Conservation (phyloP, 2,888 invertebrate genomes). For the Lithophane ornitopus region DNA sequence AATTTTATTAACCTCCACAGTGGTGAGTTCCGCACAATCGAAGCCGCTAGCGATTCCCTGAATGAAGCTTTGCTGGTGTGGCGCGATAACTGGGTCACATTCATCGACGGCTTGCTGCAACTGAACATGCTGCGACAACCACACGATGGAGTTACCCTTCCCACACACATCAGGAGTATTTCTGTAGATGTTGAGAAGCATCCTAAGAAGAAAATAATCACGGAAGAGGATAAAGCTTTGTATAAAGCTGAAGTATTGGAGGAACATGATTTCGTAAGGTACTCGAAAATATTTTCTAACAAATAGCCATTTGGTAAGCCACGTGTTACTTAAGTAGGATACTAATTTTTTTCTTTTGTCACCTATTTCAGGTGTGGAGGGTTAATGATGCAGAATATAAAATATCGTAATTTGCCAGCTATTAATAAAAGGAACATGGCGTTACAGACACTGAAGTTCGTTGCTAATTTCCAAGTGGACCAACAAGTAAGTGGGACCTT, state of each 20-base stretch:
- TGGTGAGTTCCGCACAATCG: constrained; percentile 72
- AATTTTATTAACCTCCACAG: constrained; percentile 62
- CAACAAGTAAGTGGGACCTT: constrained; percentile 60
- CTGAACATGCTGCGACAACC: constrained; percentile 1
- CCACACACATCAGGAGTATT: constrained; percentile 41
- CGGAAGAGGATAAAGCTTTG: constrained; percentile 14
- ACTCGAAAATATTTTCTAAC: background rate
- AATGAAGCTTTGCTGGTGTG: background rate
- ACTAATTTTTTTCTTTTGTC: background rate
- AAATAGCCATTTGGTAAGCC: background rate
- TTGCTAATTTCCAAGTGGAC: constrained; percentile 52
- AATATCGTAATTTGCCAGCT: constrained; percentile 57
- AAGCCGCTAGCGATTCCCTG: constrained; percentile 49
- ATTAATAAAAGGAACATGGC: constrained; percentile 36
- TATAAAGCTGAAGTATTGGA: constrained; percentile 46
- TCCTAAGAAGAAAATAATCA: constrained; percentile 4
- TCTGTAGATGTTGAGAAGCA: constrained; percentile 66
- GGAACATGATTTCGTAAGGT: constrained; percentile 48
- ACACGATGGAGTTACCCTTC: background rate
- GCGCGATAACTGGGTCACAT: background rate
- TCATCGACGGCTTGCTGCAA: background rate
- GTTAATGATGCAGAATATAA: constrained; percentile 65
- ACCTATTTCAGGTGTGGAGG: constrained; percentile 71
- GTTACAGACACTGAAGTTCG: constrained; percentile 60
- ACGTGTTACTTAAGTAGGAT: background rate